phyloP scores from a whole-genome alignment of 2,113 vertebrate species.

The Bubalus kerabau region DNA sequence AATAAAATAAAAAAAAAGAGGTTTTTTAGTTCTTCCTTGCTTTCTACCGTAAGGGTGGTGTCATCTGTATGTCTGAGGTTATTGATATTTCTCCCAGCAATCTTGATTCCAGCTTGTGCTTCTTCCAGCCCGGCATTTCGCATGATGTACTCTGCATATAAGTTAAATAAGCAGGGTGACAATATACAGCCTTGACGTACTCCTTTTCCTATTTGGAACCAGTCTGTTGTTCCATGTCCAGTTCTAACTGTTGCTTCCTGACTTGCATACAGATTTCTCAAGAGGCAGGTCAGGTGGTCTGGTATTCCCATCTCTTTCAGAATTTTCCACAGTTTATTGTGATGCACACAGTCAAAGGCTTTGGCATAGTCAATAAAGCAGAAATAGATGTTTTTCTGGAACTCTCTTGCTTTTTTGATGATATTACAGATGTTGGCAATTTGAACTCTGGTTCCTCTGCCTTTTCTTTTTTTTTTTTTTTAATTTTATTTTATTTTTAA shows the following conservation, averaged over 20 bases:
- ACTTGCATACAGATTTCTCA: not conserved
- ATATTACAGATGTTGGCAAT: not conserved
- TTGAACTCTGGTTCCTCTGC: too few relatives aligned
- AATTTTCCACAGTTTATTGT: not conserved
- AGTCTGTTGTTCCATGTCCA: not conserved
- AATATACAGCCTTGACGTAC: not conserved
- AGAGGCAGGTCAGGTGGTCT: not conserved
- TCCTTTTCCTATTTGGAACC: not conserved
- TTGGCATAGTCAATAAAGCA: not conserved
- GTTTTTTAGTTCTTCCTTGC: not conserved
- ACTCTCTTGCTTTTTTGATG: not conserved
- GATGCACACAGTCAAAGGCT: not conserved
- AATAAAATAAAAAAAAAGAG: not conserved
- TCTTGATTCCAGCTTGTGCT: not conserved
- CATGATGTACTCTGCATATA: not conserved
- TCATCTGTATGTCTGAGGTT: not conserved
- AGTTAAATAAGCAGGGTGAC: not conserved
- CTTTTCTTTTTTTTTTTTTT: too few relatives aligned
- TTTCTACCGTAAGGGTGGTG: not conserved
- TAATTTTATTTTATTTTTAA: too few relatives aligned
- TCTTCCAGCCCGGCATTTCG: accelerated
- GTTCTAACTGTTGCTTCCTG: not conserved
- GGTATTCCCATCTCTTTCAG: not conserved
- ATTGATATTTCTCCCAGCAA: not conserved
- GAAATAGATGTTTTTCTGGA: not conserved